Base-by-base conservation (phyloP, 2,888 invertebrate genomes). In the Arge pagana region DNA sequence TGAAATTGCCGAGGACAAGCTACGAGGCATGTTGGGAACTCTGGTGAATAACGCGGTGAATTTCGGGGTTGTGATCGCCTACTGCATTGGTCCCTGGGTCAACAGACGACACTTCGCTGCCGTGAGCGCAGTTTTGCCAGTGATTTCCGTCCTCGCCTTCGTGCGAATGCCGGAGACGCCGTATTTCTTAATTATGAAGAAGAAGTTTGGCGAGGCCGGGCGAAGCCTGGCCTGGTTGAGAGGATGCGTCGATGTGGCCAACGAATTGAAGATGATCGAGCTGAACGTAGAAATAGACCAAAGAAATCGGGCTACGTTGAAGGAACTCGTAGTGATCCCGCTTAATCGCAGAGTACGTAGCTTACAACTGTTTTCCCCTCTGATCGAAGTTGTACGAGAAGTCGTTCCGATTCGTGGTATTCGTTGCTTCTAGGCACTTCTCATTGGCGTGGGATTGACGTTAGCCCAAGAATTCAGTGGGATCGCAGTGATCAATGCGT, bases 131-230 rank as follows among this genome's bases (percentile, higher is more conserved):
- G 5, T 28, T 6, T 53, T 60, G 3, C 11, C 37, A 1, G 1
- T 42, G 0, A 0, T 56, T 1, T 55, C 56, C 19, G 13, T 52
- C 0, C 1, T 58, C 7, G 23, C 37, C 1, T 42, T 58, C 23
- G 5, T 30, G 1, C 61, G 62, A 61, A 43, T 62, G 42, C 62
- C 62, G 5, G 62, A 62, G 8, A 54, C 57, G 1, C 62, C 62
- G 1, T 60, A 61, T 24, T 53, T 57, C 23, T 54, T 43, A 7
- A 1, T 60, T 7, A 58, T 50, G 43, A 56, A 51, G 15, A 10
- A 40, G 0, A 45, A 43, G 0, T 8, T n/a, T 3, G 42, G 43
- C 4, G 6, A 2, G 1, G 62, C 62, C 1, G 26, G 18, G 3
- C n/a, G 55, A 6, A 40, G 55, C 1, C 24, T 62, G 7, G 1